Conservation (phyloP, 2,113 vertebrate species). For the Trichechus manatus region DNA sequence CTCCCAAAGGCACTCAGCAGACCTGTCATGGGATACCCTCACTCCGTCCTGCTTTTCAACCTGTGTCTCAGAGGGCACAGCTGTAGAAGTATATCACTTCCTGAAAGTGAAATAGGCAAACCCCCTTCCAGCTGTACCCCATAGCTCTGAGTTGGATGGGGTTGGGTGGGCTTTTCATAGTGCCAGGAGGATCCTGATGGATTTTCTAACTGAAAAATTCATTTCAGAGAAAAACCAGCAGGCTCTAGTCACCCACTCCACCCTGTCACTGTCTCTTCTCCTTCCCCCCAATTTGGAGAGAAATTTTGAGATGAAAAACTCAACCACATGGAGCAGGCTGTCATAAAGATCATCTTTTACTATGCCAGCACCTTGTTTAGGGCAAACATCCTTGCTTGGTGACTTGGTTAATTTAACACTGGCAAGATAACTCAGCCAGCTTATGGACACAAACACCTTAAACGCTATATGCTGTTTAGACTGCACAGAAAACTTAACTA, state of each 20-base stretch:
- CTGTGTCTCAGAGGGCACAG: background rate
- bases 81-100: background rate
- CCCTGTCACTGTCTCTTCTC: background rate
- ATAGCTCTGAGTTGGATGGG: background rate
- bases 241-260: background rate
- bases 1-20: background rate
- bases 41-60: background rate
- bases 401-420: background rate
- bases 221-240: background rate
- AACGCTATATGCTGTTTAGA: background rate
- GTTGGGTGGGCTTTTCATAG: background rate
- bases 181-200: background rate
- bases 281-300: background rate
- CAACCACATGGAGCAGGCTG: background rate
- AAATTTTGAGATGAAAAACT: background rate
- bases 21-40: background rate
- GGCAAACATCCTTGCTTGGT: background rate
- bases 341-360: background rate
- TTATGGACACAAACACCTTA: background rate
- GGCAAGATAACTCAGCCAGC: background rate
- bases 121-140: background rate
- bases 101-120: background rate
- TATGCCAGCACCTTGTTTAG: background rate
- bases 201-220: background rate
- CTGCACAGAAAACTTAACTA: background rate